Percentiles rank a stretch among this genome's conserved stretches.
Evolutionary conservation across 2,888 invertebrate genomes (phyloP).

Genomic region (Andrena chrysosceles): DNA sequence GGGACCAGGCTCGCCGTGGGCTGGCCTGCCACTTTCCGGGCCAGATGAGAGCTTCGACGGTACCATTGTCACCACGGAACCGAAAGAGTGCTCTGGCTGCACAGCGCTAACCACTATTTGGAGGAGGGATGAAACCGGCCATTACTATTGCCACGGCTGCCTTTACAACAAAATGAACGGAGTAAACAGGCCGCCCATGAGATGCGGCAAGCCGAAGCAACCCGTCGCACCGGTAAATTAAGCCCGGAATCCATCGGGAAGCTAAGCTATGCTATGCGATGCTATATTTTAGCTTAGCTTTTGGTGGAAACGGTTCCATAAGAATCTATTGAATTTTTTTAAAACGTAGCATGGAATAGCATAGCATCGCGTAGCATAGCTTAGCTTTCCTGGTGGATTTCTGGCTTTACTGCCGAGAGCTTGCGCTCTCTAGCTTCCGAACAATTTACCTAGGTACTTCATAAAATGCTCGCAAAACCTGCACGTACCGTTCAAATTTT

Average conservation of each 20-base stretch:
- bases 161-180: constrained; percentile 86
- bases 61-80: constrained; percentile 85
- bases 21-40: constrained; percentile 83
- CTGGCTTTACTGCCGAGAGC: neutral
- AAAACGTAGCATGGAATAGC: too few species aligned
- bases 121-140: constrained; percentile 94
- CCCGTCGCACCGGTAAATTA: constrained; percentile 78
- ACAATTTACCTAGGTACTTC: neutral
- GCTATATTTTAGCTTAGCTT: too few species aligned
- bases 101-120: constrained; percentile 91
- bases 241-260: too few species aligned
- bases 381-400: too few species aligned
- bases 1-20: constrained; percentile 86
- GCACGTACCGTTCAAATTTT: neutral
- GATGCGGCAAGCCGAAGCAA: constrained; percentile 81
- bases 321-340: too few species aligned
- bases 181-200: constrained; percentile 86
- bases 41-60: constrained; percentile 86
- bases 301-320: too few species aligned
- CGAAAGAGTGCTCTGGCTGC: constrained; percentile 91
- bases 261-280: too few species aligned
- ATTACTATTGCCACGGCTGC: constrained; percentile 95
- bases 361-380: too few species aligned
- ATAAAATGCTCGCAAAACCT: neutral
- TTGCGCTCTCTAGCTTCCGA: neutral